A percentile compares a stretch with the other conserved stretches of the same genome.
These are phyloP conservation scores for Myzus persicae DNA, from an alignment of 1,140 invertebrate species.

Conservation along the genomic window DNA sequence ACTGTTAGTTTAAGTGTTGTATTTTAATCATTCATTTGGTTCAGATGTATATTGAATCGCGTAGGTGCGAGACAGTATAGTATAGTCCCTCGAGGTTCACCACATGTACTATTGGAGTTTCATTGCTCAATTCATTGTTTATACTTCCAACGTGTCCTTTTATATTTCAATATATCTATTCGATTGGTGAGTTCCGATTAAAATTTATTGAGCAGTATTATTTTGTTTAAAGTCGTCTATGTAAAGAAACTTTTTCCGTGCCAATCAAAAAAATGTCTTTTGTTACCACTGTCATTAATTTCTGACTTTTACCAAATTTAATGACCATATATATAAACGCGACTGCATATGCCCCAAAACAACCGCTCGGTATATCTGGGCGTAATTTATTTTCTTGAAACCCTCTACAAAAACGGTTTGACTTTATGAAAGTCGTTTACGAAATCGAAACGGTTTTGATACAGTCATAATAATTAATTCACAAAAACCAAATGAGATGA, in stretches of 20 bases:
- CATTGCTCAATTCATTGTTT: too few relatives aligned
- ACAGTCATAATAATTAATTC: background rate
- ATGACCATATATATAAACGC: background rate
- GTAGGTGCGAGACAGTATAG: too few relatives aligned
- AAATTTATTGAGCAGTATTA: too few relatives aligned
- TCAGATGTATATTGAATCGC: too few relatives aligned
- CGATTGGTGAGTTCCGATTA: too few relatives aligned
- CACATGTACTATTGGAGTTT: too few relatives aligned
- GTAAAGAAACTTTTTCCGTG: background rate
- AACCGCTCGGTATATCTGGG: background rate
- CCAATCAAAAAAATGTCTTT: background rate
- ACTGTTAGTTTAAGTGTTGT: too few relatives aligned
- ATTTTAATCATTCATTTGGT: too few relatives aligned
- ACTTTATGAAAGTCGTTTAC: background rate
- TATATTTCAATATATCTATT: too few relatives aligned
- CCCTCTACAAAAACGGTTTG: background rate
- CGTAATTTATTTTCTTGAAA: background rate
- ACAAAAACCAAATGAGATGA: slow-evolving; percentile 5
- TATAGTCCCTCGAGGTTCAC: too few relatives aligned
- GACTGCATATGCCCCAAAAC: background rate
- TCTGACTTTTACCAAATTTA: background rate
- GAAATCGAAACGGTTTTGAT: background rate
- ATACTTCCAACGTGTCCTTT: too few relatives aligned
- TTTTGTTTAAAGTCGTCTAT: background rate
- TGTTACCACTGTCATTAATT: background rate